phyloP scores from a whole-genome alignment of 2,113 vertebrate species.

The Periophthalmus modestus region DNA sequence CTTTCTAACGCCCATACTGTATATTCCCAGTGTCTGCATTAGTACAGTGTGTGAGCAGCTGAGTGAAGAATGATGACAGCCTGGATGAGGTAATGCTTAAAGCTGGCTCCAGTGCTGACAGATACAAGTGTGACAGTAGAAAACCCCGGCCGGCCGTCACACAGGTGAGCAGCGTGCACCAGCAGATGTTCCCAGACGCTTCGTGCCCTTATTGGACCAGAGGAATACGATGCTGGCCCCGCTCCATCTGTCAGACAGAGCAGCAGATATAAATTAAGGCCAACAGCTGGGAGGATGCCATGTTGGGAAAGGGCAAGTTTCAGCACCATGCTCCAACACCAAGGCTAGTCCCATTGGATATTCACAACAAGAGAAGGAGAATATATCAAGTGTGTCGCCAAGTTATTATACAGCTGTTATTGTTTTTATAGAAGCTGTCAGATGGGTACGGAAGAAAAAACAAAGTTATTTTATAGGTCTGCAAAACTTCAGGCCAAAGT shows the following conservation, averaged over 20 bases:
- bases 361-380: conserved; percentile 20
- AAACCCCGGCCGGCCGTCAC: neutral
- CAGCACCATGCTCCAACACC: conserved; percentile 23
- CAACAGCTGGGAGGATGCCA: conserved; percentile 44
- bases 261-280: conserved; percentile 57
- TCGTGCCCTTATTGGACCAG: conserved; percentile 54
- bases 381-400: neutral
- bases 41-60: conserved; percentile 6
- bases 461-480: neutral
- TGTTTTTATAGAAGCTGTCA: conserved; percentile 4
- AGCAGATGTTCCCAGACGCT: conserved; percentile 63
- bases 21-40: neutral
- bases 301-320: conserved; percentile 45
- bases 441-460: neutral
- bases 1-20: neutral
- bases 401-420: neutral
- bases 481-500: neutral
- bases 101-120: conserved; percentile 36
- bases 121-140: conserved; percentile 58
- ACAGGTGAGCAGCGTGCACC: conserved; percentile 56
- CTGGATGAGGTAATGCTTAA: conserved; percentile 36
- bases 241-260: conserved; percentile 60
- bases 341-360: conserved; percentile 40
- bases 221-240: conserved; percentile 46
- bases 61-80: neutral